phyloP scores from a whole-genome alignment of 2,113 vertebrate genomes.

The Odocoileus hemionus region DNA sequence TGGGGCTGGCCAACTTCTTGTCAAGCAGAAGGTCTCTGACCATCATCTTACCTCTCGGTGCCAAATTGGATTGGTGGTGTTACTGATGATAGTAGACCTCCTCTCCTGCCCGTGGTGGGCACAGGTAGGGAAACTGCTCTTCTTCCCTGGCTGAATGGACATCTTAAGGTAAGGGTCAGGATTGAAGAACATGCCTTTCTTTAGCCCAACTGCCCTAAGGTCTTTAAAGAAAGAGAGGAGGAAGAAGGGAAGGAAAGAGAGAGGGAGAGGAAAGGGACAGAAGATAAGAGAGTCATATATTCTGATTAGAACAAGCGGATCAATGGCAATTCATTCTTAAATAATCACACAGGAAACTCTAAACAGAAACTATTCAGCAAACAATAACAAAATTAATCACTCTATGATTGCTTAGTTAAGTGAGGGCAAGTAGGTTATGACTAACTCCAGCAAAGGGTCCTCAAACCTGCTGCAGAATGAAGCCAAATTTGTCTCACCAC shows the following conservation, averaged over 20 bases:
- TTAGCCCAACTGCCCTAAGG: slow-evolving; percentile 93
- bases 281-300: background rate
- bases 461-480: slow-evolving; percentile 28
- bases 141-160: slow-evolving; percentile 98
- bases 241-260: background rate
- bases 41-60: slow-evolving; percentile 91
- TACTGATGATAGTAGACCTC: slow-evolving; percentile 95
- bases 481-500: background rate
- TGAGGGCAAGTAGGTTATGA: background rate
- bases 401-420: background rate
- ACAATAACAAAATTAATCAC: slow-evolving; percentile 4
- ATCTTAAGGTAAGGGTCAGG: slow-evolving; percentile 99
- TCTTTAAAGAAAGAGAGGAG: slow-evolving; percentile 81
- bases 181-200: slow-evolving; percentile 99
- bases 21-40: background rate
- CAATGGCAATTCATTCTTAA: background rate
- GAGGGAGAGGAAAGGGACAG: background rate
- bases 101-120: slow-evolving; percentile 97
- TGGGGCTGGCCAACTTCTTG: background rate
- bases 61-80: slow-evolving; percentile 98
- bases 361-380: slow-evolving; percentile 16
- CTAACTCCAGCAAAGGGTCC: slow-evolving; percentile 5
- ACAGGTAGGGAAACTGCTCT: slow-evolving; percentile 94
- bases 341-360: slow-evolving; percentile 48
- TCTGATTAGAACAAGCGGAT: slow-evolving; percentile 46